Evolutionary conservation across 2,888 invertebrate species (phyloP), one percentile per base, ranked within the genome.

Genomic region (Resseliella maxima): DNA sequence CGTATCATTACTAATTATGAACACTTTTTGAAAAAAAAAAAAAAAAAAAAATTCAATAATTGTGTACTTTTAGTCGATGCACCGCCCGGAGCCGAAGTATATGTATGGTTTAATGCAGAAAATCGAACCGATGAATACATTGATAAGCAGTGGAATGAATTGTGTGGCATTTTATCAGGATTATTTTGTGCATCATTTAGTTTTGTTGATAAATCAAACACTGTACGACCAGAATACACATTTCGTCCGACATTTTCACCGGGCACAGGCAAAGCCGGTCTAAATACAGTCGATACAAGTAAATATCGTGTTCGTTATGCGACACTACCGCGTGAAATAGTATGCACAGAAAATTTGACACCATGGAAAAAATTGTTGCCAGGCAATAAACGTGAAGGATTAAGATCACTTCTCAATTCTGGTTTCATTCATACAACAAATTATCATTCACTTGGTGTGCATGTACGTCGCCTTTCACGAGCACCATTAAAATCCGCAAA

Each of bases 271-370:
- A 21, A 89, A 85, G 87, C 85, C 18, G 31, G 18, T 31, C 5
- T 38, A 2, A 6, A 88, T 90, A 10, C 89, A 90, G 50, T 89
- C 90, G 86, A 86, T 87, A 85, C 93, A 89, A 90, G 93, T 89
- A 91, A 93, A 88, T 92, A 92, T 89, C 93, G 91, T 88, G 90
- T 95, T 83, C 92, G 96, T 89, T 99, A 98, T 92, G 95, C 98
- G 0, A 95, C 96, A n/a, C 91, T 99, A 87, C 98, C 99, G 0
- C 93, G 97, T 88, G 99, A 99, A 93, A 96, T 97, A 89, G 98
- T 99, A 3, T 99, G 99, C 90, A 99, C 99, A 0, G 99, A 99
- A 92, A 99, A 99, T 92, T 92, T 99, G 89, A 99, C 99, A 21
- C 99, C 99, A 0, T 99, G 99, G 96, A 98, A 98, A 89, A 99